These are phyloP conservation scores for Acropora yongei DNA, from an alignment of 64 coral and sea anemone genomes.

Conservation along the genomic window DNA sequence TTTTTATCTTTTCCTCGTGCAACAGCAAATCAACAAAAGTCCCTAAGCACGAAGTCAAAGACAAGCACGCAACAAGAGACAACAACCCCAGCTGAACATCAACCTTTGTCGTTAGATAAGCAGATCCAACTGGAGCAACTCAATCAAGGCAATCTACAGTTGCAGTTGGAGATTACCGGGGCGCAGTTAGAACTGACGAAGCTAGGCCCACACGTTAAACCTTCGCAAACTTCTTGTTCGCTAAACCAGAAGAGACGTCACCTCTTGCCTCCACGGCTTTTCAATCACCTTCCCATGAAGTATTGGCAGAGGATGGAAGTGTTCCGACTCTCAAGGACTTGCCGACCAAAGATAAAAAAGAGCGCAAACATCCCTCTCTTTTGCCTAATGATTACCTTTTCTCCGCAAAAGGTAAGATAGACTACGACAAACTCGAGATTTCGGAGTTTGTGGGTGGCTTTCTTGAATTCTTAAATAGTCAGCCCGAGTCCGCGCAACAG, in stretches of 20 bases:
- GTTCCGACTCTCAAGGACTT: slow-evolving; percentile 14
- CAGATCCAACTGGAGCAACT: slow-evolving; percentile 21
- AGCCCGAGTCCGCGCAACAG: neutral
- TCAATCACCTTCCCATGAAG: slow-evolving; percentile 1
- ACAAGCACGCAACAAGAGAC: slow-evolving; percentile 10
- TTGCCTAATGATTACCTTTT: slow-evolving; percentile 23
- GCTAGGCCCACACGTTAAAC: slow-evolving; percentile 11
- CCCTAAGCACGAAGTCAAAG: neutral
- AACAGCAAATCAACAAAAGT: neutral
- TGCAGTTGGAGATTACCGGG: slow-evolving; percentile 17
- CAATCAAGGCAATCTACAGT: slow-evolving; percentile 12
- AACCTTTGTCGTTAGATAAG: slow-evolving; percentile 10
- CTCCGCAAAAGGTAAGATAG: slow-evolving; percentile 16
- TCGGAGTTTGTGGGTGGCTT: slow-evolving; percentile 8
- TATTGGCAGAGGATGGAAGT: slow-evolving; percentile 11
- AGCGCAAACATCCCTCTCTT: neutral
- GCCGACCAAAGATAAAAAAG: slow-evolving; percentile 3
- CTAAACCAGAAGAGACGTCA: slow-evolving; percentile 9
- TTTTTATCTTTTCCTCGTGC: neutral
- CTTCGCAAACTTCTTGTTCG: slow-evolving; percentile 4
- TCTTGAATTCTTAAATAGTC: slow-evolving; percentile 21
- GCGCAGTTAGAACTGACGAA: slow-evolving; percentile 8
- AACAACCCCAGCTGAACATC: neutral
- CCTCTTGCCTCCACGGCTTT: slow-evolving; percentile 24
- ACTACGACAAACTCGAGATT: slow-evolving; percentile 1